These are phyloP conservation scores for Drosophila chauvacae DNA, from an alignment of 1,140 invertebrate genomes.

Conservation along the genomic window DNA sequence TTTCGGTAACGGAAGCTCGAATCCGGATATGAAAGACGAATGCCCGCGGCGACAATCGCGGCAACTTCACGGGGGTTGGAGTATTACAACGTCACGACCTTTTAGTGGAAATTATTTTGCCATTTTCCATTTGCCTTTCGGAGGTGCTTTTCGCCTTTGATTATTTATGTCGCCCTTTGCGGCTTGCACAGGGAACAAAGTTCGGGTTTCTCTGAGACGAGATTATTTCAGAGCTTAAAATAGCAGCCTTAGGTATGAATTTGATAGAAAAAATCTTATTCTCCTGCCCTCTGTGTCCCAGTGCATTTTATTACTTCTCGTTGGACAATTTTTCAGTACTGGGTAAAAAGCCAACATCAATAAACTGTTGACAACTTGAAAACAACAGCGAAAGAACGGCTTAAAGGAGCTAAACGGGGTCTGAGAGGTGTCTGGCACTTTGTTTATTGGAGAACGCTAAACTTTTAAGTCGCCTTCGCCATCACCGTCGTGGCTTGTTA, in stretches of 20 bases:
- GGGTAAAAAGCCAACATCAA: not conserved
- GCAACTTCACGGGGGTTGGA: constrained; percentile 9
- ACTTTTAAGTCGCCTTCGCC: constrained; percentile 60
- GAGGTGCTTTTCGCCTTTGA: constrained; percentile 50
- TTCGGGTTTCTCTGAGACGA: not conserved
- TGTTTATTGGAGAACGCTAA: constrained; percentile 71
- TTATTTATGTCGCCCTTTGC: constrained; percentile 49
- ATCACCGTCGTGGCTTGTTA: constrained; percentile 61
- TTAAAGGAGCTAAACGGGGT: not conserved
- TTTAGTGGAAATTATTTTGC: constrained; percentile 53
- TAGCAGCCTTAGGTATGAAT: not conserved
- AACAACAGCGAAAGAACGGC: constrained; percentile 35
- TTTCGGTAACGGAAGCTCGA: constrained; percentile 51
- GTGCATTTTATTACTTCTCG: not conserved
- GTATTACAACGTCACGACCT: constrained; percentile 47
- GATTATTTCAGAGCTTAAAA: not conserved
- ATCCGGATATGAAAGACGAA: constrained; percentile 76
- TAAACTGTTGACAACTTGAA: constrained; percentile 45
- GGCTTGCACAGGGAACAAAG: constrained; percentile 7
- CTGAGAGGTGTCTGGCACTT: constrained; percentile 50
- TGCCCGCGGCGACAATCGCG: constrained; percentile 62
- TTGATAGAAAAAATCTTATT: not conserved
- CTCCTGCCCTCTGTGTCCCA: not conserved
- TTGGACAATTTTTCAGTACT: not conserved
- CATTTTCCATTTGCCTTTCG: constrained; percentile 46